Evolutionary conservation across 2,113 vertebrate genomes (phyloP).

Genomic region (Limnothrissa miodon): DNA sequence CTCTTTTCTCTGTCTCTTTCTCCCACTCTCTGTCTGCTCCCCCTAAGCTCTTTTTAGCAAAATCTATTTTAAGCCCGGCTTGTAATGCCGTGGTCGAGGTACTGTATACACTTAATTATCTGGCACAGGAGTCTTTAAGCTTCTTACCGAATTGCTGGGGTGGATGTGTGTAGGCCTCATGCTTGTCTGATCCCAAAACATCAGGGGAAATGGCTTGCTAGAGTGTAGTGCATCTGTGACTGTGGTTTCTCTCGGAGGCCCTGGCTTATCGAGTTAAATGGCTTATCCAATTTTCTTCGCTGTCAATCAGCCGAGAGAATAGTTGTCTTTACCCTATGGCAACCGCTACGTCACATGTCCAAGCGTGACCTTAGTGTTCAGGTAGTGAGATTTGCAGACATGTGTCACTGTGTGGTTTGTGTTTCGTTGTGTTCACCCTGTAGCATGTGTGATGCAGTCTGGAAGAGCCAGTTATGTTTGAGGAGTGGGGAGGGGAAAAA

Average conservation of each 20-base stretch:
- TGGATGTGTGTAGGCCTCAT: constrained; percentile 35
- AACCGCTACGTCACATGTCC: neutral
- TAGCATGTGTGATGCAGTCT: neutral
- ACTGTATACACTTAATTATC: constrained; percentile 51
- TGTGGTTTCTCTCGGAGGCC: neutral
- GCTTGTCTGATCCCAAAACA: constrained; percentile 6
- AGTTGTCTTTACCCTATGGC: neutral
- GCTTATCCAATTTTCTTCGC: neutral
- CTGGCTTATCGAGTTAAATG: constrained; percentile 7
- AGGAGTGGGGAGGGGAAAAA: neutral
- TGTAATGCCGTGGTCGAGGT: constrained; percentile 29
- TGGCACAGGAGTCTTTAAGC: constrained; percentile 41
- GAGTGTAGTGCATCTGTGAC: neutral
- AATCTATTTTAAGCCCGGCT: constrained; percentile 44
- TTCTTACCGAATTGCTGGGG: constrained; percentile 31
- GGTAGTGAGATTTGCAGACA: neutral
- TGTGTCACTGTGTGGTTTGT: neutral
- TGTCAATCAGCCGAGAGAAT: neutral
- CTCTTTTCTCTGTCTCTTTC: neutral
- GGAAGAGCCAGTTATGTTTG: neutral
- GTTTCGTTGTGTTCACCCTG: neutral
- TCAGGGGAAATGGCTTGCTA: neutral
- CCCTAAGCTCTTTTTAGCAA: constrained; percentile 39
- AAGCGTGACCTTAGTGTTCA: neutral
- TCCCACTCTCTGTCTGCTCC: constrained; percentile 9